Evolutionary conservation across 2,113 vertebrate genomes (phyloP).

Genomic region (Casuarius casuarius): DNA sequence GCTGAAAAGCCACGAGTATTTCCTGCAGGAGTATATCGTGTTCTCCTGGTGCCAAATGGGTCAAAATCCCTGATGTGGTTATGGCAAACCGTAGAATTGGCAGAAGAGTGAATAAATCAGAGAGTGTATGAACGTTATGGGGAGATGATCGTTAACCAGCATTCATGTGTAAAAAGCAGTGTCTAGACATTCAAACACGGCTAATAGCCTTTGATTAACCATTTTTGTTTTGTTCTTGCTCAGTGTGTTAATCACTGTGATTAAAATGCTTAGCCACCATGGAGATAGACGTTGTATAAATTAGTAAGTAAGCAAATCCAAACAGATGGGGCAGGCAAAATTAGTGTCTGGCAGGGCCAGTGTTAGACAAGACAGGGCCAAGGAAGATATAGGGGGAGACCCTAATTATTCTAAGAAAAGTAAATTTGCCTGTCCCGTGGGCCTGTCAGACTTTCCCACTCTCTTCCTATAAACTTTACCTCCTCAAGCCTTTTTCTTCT

Average conservation of each 20-base stretch:
- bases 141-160: conserved; percentile 65
- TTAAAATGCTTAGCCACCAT: conserved; percentile 70
- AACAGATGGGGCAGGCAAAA: conserved; percentile 69
- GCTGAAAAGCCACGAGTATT: neutral
- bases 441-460: neutral
- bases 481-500: neutral
- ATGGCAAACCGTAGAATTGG: conserved; percentile 35
- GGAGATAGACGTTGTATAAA: conserved; percentile 58
- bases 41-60: conserved; percentile 45
- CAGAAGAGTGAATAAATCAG: neutral
- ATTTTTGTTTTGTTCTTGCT: conserved; percentile 71
- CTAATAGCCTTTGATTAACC: conserved; percentile 73
- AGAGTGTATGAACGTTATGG: neutral
- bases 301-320: conserved; percentile 67
- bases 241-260: conserved; percentile 72
- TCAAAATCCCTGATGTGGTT: conserved; percentile 12
- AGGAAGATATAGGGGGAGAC: conserved; percentile 37
- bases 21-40: neutral
- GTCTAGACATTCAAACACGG: conserved; percentile 39
- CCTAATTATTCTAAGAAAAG: conserved; percentile 33
- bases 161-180: conserved; percentile 47
- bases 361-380: conserved; percentile 10
- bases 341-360: conserved; percentile 49
- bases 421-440: neutral
- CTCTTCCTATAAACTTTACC: neutral